Percentiles rank a stretch among this genome's conserved stretches.
These are phyloP conservation scores for Gymnodraco acuticeps DNA, from an alignment of 2,797 vertebrate species.

Conservation along the genomic window DNA sequence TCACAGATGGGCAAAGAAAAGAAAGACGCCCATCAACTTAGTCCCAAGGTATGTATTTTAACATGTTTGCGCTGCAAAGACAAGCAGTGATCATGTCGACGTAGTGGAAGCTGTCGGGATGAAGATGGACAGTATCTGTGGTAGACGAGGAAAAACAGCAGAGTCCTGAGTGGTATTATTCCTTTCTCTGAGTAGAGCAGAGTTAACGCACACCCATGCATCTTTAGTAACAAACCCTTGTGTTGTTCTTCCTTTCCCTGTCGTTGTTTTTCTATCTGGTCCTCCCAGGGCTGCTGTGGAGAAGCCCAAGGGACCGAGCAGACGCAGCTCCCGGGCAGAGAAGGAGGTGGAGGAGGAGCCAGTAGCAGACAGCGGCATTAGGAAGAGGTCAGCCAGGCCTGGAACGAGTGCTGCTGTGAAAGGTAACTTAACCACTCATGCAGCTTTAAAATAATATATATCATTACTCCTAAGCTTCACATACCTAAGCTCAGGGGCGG, in stretches of 20 bases:
- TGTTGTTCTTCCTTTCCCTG: conserved; percentile 38
- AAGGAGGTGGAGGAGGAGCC: conserved; percentile 92
- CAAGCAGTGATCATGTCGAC: conserved; percentile 78
- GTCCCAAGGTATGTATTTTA: conserved; percentile 89
- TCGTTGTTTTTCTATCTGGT: conserved; percentile 73
- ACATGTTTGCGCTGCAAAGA: conserved; percentile 81
- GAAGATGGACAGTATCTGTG: conserved; percentile 86
- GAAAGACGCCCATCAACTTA: conserved; percentile 91
- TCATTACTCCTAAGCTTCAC: neutral
- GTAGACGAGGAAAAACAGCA: conserved; percentile 90
- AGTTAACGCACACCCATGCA: conserved; percentile 38
- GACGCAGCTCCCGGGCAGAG: conserved; percentile 95
- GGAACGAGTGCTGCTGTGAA: conserved; percentile 83
- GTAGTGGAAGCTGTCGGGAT: conserved; percentile 78
- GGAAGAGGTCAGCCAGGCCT: conserved; percentile 93
- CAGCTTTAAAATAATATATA: neutral
- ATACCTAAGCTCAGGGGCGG: neutral
- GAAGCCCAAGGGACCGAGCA: conserved; percentile 94
- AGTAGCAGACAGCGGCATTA: conserved; percentile 90
- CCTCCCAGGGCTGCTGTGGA: conserved; percentile 90
- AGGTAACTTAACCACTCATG: conserved; percentile 61
- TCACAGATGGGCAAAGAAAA: conserved; percentile 93
- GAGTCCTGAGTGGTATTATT: conserved; percentile 75
- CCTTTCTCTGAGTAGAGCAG: conserved; percentile 74
- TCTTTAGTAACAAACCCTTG: conserved; percentile 54